Evolutionary conservation across 2,113 vertebrate genomes (phyloP), one percentile per base, ranked within the genome.

Genomic region (Nerophis ophidion): DNA sequence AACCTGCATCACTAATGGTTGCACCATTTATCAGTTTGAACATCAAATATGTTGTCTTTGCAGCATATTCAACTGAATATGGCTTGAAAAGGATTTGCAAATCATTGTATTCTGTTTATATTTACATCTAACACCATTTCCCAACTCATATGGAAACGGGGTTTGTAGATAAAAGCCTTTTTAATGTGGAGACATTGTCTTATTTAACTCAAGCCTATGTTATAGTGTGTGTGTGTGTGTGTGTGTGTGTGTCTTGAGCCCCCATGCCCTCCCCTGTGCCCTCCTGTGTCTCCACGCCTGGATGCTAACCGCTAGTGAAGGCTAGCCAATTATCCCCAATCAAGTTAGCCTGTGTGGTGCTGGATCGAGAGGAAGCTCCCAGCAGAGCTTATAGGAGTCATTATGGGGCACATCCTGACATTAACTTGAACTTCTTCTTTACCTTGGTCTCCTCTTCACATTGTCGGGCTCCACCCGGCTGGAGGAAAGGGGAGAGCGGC

Each of bases 321-420:
- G 78, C 76, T 63, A 67, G 85, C 86, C 78, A 87, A 79, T 90
- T 90, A 90, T 89, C 86, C 83, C 84, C 88, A 90, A 90, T 90
- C 86, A 90, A 87, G 85, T 81, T 88, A 76, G 81, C 84, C 86
- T 88, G 85, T 80, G 75, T 85, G 76, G 81, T 81, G 83, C 84
- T 86, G 84, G 85, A 68, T 84, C 71, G 65, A 80, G 82, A 85
- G 87, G 85, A 86, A 84, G 86, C 86, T 89, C 86, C 85, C 84
- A 84, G 82, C 81, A 88, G 86, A 86, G 85, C 87, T 87, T 84
- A 87, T 82, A 86, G 79, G 83, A 79, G 84, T 87, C 87, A 88
- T 89, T 87, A 88, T 85, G 71, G 84, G 81, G 79, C 84, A 87
- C 86, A 89, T 90, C 89, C 86, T 89, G 84, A 87, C 88, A 89